Base-by-base conservation (phyloP, 2,888 invertebrate species). In the Mermis nigrescens region DNA sequence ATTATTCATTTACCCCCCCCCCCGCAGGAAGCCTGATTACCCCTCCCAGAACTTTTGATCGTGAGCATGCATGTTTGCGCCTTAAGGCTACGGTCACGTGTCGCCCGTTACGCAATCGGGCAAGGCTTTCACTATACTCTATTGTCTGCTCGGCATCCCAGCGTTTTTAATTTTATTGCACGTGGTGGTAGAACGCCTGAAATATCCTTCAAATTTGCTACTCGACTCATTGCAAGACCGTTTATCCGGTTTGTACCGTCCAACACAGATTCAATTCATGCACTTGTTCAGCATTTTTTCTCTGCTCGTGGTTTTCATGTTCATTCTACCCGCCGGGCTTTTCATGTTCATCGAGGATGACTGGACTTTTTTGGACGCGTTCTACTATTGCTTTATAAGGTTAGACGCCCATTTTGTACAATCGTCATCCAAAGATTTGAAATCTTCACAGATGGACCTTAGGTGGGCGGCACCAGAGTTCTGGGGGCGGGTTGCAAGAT, bases 351-450 rank as follows among this genome's bases (percentile, higher is more conserved):
- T 89, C 62, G 89, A 89, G 73, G 82, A 83, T 0, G 82, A 81
- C 7, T 69, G 69, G 69, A 83, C 83, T 72, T 84, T 81, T 73
- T 76, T 89, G 64, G 89, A 89, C 76, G 83, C 87, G 0, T 80
- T 89, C 70, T 89, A 89, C 76, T 89, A 86, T 75, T 88, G 87
- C 75, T 87, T 88, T 77, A 85, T 89, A 67, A 87, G 87, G 19
- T 38, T n/a, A n/a, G n/a, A n/a, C n/a, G n/a, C n/a, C n/a, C n/a
- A n/a, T n/a, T n/a, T n/a, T n/a, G n/a, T n/a, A n/a, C n/a, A n/a
- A n/a, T n/a, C n/a, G n/a, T n/a, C n/a, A n/a, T n/a, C n/a, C n/a
- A n/a, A n/a, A n/a, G n/a, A n/a, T n/a, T n/a, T n/a, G n/a, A n/a
- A n/a, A n/a, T n/a, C n/a, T n/a, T n/a, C n/a, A n/a, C n/a, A n/a